Percentiles rank a stretch among this genome's conserved stretches.
These are phyloP conservation scores for Nasua narica DNA, from an alignment of 2,797 vertebrate species.

Conservation along the genomic window DNA sequence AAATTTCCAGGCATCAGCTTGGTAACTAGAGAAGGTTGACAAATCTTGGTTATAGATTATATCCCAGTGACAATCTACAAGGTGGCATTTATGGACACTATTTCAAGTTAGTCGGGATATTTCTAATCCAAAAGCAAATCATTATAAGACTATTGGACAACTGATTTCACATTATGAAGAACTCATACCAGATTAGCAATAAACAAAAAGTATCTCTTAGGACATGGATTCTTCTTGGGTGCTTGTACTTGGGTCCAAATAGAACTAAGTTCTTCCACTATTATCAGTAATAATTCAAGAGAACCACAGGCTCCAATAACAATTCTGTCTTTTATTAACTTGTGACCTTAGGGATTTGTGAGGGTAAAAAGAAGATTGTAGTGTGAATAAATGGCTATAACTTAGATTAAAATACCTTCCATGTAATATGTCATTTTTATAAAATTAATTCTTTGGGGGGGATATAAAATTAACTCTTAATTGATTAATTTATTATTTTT, in stretches of 20 bases:
- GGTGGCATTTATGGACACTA: neutral
- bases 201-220: neutral
- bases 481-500: neutral
- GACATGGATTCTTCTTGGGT: neutral
- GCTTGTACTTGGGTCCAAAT: neutral
- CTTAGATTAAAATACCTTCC: neutral
- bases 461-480: neutral
- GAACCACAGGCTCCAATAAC: neutral
- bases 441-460: neutral
- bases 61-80: neutral
- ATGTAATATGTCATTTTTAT: neutral
- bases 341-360: neutral
- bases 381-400: neutral
- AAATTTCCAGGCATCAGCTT: neutral
- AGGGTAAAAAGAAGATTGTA: neutral
- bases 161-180: neutral
- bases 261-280: neutral
- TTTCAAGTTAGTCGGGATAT: conserved; percentile 5
- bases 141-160: neutral
- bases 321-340: neutral
- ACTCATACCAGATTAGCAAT: neutral
- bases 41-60: neutral
- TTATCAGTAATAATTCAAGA: neutral
- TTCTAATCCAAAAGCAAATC: neutral
- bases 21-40: neutral